Base-by-base conservation (phyloP, 2,797 vertebrate species). In the Coccyzus lansbergi region DNA sequence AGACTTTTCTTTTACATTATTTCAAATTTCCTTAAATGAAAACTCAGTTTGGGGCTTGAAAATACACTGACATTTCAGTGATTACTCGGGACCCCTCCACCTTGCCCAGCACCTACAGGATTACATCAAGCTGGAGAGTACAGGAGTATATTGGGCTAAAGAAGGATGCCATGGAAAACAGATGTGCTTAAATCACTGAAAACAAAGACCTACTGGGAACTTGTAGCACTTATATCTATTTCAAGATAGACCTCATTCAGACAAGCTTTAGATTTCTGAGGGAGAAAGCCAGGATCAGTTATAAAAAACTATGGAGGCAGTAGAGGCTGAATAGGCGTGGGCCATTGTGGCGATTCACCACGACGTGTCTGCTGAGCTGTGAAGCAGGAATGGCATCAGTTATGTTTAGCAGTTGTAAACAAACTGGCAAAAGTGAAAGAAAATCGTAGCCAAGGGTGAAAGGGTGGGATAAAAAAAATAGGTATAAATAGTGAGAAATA, bases 311-410 rank as follows among this genome's bases (percentile, higher is more conserved):
- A 10, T 34, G 33, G 5, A 55, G 40, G 59, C 65, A 52, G n/a
- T 16, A 69, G 74, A 81, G 67, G 19, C 13, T 69, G 36, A 56
- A 69, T 1, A 72, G 29, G 11, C 40, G 51, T 1, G 3, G 46
- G 42, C 49, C 34, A 49, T 5, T 2, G 0, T 0, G 0, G 21
- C 15, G 40, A 60, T 48, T 46, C 82, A 71, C 24, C 71, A 14
- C 26, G 46, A 53, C 62, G 42, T 53, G 17, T 34, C 49, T 48
- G 81, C 77, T 87, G 70, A 92, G 53, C 49, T 94, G 60, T 28
- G 71, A 92, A 60, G 53, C 14, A 84, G 20, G 49, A 77, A 4
- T 21, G 26, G 62, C 76, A 83, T 24, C 4, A 0, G 60, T 85
- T 83, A 46, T 69, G 16, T 28, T 71, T 24, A 76, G 16, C 25